phyloP scores from a whole-genome alignment of 2,797 vertebrate species.

The Emys orbicularis region DNA sequence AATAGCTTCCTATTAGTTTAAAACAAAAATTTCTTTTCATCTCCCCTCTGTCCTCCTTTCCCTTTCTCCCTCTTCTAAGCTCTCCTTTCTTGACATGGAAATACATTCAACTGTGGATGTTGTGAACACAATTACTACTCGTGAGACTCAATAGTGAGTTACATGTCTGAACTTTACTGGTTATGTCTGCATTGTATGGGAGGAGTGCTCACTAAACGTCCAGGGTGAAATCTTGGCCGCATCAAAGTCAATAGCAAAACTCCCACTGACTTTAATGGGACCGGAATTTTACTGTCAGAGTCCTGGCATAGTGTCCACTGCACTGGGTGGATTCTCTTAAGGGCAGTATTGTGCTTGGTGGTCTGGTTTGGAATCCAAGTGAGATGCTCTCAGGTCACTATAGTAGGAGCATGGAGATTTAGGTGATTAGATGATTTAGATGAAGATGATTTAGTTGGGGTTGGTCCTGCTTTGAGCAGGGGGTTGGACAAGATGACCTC shows the following conservation, averaged over 20 bases:
- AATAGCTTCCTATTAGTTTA: neutral
- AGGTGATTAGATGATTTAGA: no score
- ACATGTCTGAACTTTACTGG: neutral
- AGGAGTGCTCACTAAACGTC: neutral
- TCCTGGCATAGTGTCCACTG: neutral
- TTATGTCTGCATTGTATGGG: neutral
- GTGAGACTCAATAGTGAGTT: neutral
- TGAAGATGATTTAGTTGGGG: no score
- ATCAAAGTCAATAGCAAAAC: neutral
- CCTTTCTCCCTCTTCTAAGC: neutral
- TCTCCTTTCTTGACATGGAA: neutral
- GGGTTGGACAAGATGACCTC: no score
- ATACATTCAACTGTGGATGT: neutral
- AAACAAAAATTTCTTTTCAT: neutral
- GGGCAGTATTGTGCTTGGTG: neutral
- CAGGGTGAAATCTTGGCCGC: neutral
- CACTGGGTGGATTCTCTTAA: neutral
- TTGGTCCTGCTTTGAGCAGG: no score
- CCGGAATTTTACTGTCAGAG: neutral
- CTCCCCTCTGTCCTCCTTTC: neutral
- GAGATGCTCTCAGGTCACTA: neutral
- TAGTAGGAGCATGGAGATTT: neutral
- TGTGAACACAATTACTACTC: neutral
- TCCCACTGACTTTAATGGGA: neutral
- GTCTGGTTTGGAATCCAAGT: neutral